phyloP scores from a whole-genome alignment of 2,113 vertebrate genomes.

The Connochaetes taurinus region DNA sequence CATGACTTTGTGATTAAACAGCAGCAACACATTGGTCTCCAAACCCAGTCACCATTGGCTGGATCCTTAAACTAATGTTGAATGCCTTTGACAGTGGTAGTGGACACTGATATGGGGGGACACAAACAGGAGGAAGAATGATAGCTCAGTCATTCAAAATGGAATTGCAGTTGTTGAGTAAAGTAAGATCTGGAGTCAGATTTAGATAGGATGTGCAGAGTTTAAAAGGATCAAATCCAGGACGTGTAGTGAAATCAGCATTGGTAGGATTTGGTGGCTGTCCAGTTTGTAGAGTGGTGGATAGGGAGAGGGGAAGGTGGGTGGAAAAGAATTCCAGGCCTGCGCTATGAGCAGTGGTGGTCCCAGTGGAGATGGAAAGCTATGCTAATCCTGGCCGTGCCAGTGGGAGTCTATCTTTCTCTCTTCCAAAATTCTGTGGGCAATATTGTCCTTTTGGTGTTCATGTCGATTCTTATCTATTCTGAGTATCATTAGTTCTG shows the following conservation, averaged over 20 bases:
- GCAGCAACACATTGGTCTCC: not conserved
- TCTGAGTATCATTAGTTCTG: not conserved
- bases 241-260: too few species aligned
- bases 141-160: not conserved
- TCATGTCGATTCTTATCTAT: not conserved
- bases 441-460: not conserved
- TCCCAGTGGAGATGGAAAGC: too few species aligned
- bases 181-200: not conserved
- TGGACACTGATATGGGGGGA: not conserved
- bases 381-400: not conserved
- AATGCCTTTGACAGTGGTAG: not conserved
- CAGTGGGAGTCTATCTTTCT: not conserved
- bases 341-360: accelerated
- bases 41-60: not conserved
- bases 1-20: not conserved
- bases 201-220: not conserved
- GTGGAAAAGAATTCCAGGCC: not conserved
- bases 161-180: not conserved
- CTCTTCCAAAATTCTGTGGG: not conserved
- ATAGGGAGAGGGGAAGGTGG: accelerated
- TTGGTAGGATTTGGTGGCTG: not conserved
- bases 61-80: not conserved
- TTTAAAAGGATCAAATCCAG: not conserved
- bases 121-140: not conserved
- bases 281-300: not conserved